A percentile compares a stretch with the other conserved stretches of the same genome.
Evolutionary conservation across 2,888 invertebrate genomes (phyloP).

Genomic region (Drosophila percnosoma): DNA sequence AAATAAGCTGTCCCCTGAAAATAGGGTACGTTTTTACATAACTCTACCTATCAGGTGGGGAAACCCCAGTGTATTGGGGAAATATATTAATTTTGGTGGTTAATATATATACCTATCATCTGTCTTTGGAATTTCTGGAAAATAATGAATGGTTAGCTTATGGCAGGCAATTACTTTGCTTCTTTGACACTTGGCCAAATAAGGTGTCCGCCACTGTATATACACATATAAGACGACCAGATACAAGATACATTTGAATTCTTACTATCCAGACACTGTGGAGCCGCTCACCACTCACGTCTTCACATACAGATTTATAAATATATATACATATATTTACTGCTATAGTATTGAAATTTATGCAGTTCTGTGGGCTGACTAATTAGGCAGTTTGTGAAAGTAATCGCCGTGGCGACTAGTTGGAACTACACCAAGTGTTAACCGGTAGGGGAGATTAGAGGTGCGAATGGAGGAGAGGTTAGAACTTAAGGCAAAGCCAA

Average conservation of each 20-base stretch:
- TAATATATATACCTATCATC: too few relatives aligned
- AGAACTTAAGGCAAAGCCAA: slow-evolving; percentile 1
- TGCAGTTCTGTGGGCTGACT: slow-evolving; percentile 66
- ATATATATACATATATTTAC: not conserved
- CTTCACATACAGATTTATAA: not conserved
- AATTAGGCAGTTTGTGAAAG: slow-evolving; percentile 80
- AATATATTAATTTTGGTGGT: too few relatives aligned
- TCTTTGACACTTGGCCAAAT: too few relatives aligned
- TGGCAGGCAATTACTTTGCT: too few relatives aligned
- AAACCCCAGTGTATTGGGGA: too few relatives aligned
- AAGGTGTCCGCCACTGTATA: too few relatives aligned
- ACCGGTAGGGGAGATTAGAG: not conserved
- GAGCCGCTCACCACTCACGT: slow-evolving; percentile 53
- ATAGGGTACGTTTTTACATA: too few relatives aligned
- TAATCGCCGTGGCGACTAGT: slow-evolving; percentile 56
- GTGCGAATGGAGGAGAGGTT: not conserved
- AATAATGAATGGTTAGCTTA: too few relatives aligned
- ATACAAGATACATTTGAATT: slow-evolving; percentile 23
- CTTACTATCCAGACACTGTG: slow-evolving; percentile 62
- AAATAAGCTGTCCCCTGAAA: too few relatives aligned
- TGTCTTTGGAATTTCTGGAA: too few relatives aligned
- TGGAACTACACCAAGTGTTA: slow-evolving; percentile 12
- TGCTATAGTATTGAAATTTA: slow-evolving; percentile 64
- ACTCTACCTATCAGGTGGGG: too few relatives aligned
- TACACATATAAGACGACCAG: slow-evolving; percentile 2